Evolutionary conservation across 2,888 invertebrate genomes (phyloP), one percentile per base, ranked within the genome.

Genomic region (Agrypnus murinus): DNA sequence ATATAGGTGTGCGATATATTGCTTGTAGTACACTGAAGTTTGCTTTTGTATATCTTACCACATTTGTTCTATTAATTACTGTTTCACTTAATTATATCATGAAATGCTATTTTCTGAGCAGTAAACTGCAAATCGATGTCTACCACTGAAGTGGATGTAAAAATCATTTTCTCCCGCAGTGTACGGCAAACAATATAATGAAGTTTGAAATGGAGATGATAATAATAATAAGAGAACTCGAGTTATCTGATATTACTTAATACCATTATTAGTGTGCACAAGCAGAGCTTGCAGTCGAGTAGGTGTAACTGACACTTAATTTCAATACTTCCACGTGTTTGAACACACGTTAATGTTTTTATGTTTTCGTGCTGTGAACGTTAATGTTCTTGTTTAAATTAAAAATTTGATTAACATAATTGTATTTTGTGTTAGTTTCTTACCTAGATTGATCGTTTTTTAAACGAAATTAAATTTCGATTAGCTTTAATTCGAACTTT

Each of bases 241-340:
- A 25, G 48, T 17, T 45, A 60, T 46, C 60, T 60, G 60, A 60
- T 60, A 60, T 60, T 46, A 60, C 46, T 60, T 32, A 48, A 60
- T 60, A 46, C 45, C 45, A 58, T 19, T 34, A 60, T 60, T 60
- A 40, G 36, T 31, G 40, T 50, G 12, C 62, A 48, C 34, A 17
- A 57, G 45, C 65, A 57, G 36, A 9, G 65, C 57, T 15, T 46
- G 14, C 14, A 65, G 57, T 46, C 32, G 53, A 53, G 40, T 57
- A 65, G 53, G 57, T 65, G 65, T 65, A 57, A 50, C 63, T 64
- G 63, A 65, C 55, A 65, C 45, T 53, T 34, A 57, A 65, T 57
- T 57, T 45, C 60, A 34, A 32, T 63, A 25, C 34, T 55, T 64
- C 53, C 64, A 55, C 64, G 64, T 64, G 64, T 38, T 43, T 64